Evolutionary conservation across 2,797 vertebrate species (phyloP).

Genomic region (Platalea minor): DNA sequence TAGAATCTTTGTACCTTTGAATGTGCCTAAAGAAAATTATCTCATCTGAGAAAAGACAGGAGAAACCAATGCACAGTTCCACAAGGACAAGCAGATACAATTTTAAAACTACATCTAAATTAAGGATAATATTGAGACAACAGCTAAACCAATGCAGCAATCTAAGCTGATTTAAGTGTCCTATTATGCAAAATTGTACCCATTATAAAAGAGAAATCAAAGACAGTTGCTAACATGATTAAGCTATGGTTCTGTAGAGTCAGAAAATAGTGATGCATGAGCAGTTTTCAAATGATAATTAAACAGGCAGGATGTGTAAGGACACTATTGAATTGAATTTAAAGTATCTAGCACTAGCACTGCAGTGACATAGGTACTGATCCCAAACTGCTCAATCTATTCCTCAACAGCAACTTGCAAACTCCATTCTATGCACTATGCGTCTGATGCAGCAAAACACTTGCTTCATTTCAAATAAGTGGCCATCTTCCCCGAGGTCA

Average conservation of each 20-base stretch:
- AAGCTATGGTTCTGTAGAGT: background rate
- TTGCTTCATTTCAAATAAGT: background rate
- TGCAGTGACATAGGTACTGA: background rate
- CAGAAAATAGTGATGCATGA: background rate
- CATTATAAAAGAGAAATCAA: background rate
- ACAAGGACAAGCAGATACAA: background rate
- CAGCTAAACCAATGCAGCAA: background rate
- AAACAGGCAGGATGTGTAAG: background rate
- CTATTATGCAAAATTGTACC: background rate
- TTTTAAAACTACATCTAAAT: background rate
- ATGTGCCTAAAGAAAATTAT: background rate
- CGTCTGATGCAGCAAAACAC: background rate
- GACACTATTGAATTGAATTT: background rate
- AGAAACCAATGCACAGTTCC: background rate
- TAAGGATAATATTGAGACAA: background rate
- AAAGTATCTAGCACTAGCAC: background rate
- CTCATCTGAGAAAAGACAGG: background rate
- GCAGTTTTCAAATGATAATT: background rate
- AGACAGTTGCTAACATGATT: background rate
- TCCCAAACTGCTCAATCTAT: fast-evolving
- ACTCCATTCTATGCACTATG: background rate
- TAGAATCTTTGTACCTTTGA: background rate
- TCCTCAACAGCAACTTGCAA: background rate
- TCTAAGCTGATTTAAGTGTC: background rate
- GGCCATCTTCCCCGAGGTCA: background rate